Conservation (phyloP, 2,888 invertebrate genomes). For the Mesorhabditis belari region DNA sequence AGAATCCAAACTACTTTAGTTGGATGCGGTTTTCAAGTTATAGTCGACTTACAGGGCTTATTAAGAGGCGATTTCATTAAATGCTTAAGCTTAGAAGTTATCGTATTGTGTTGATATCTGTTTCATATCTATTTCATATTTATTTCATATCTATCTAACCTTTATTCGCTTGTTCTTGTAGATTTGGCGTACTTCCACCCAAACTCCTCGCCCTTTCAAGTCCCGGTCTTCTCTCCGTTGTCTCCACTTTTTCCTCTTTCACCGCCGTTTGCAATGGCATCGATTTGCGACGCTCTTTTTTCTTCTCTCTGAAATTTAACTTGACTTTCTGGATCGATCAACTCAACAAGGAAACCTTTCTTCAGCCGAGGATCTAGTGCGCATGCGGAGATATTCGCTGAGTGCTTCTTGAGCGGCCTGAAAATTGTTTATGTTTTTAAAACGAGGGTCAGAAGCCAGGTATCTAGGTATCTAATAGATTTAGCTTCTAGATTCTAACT, state of each 20-base stretch:
- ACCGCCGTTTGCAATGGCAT: constrained; percentile 38
- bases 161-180: constrained; percentile 11
- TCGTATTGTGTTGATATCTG: too few species aligned
- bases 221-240: background rate
- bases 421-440: background rate
- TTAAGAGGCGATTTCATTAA: too few species aligned
- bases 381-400: constrained; percentile 34
- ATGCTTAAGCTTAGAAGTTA: too few species aligned
- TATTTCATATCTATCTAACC: too few species aligned
- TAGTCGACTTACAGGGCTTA: too few species aligned
- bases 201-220: constrained; percentile 21
- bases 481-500: background rate
- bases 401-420: constrained; percentile 46
- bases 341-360: too few species aligned
- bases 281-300: constrained; percentile 42
- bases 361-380: constrained; percentile 27
- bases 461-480: background rate
- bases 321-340: background rate
- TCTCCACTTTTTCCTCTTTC: constrained; percentile 11
- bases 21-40: too few species aligned
- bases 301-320: constrained; percentile 20
- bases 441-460: background rate
- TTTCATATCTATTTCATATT: too few species aligned
- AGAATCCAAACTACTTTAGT: too few species aligned
- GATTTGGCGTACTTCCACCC: constrained; percentile 27